phyloP scores from a whole-genome alignment of 2,888 invertebrate species.

The Octonoba sinensis region DNA sequence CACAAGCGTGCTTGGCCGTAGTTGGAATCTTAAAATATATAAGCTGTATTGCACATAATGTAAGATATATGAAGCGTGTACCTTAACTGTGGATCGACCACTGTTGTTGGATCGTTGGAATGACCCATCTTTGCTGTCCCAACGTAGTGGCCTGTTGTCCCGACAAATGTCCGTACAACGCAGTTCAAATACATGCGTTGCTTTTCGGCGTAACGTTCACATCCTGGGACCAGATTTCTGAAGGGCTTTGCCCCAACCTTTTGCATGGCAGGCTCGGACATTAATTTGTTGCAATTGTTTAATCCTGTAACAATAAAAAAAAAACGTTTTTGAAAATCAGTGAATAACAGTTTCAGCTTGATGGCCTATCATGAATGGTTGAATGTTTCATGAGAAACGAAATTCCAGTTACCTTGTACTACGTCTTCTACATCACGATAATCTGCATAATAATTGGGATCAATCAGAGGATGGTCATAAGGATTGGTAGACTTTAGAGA shows the following conservation, averaged over 20 bases:
- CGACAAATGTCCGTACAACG: background rate
- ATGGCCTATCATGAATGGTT: no score
- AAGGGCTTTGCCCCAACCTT: constrained; percentile 9
- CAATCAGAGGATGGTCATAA: background rate
- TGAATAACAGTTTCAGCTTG: no score
- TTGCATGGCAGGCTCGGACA: background rate
- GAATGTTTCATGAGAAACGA: no score
- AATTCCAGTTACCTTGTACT: background rate
- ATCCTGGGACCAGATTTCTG: constrained; percentile 6
- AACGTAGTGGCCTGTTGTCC: background rate
- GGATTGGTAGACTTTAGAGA: background rate
- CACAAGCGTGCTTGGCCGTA: no score
- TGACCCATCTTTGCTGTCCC: constrained; percentile 13
- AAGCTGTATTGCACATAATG: no score
- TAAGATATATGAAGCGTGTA: background rate
- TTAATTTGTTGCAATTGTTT: background rate
- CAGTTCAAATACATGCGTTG: constrained; percentile 1
- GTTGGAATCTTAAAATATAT: no score
- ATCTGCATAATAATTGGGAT: constrained; percentile 1
- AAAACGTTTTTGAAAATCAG: background rate
- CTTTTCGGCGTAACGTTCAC: constrained; percentile 1
- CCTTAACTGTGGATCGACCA: constrained; percentile 14
- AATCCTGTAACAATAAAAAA: background rate
- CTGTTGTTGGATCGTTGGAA: constrained; percentile 2
- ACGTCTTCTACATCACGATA: background rate